Conservation (phyloP, 1,140 invertebrate species). For the Coptotermes formosanus region DNA sequence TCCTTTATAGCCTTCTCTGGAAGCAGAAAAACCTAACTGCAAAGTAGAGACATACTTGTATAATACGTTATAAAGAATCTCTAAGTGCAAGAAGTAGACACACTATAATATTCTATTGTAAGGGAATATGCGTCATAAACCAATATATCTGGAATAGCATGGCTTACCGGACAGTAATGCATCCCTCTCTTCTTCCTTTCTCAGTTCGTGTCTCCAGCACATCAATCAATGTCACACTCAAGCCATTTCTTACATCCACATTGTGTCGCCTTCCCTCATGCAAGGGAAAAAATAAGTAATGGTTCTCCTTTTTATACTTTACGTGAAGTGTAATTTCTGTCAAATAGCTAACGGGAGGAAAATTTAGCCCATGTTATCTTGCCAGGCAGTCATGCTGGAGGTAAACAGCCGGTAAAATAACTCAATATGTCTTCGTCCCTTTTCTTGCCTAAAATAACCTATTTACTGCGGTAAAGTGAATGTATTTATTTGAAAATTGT, state of each 20-base stretch:
- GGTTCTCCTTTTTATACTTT: not conserved
- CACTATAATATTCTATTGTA: not conserved
- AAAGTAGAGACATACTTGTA: no score
- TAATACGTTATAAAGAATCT: no score
- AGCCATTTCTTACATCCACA: constrained; percentile 15
- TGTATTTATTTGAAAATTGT: no score
- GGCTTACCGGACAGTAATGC: not conserved
- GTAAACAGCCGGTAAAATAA: not conserved
- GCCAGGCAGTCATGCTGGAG: not conserved
- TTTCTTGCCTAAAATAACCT: no score
- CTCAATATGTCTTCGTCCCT: not conserved
- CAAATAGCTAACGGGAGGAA: not conserved
- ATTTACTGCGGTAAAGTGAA: no score
- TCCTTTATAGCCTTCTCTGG: no score
- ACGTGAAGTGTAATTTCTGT: constrained; percentile 5
- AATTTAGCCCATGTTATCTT: not conserved
- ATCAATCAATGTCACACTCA: not conserved
- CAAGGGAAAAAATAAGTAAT: not conserved
- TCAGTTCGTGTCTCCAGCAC: not conserved
- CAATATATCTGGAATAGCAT: not conserved
- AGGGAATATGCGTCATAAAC: not conserved
- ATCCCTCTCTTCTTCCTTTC: not conserved
- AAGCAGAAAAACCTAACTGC: no score
- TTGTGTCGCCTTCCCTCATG: not conserved
- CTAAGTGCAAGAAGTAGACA: no score